Base-by-base conservation (phyloP, 2,797 vertebrate species). In the Psittacula derbiana region DNA sequence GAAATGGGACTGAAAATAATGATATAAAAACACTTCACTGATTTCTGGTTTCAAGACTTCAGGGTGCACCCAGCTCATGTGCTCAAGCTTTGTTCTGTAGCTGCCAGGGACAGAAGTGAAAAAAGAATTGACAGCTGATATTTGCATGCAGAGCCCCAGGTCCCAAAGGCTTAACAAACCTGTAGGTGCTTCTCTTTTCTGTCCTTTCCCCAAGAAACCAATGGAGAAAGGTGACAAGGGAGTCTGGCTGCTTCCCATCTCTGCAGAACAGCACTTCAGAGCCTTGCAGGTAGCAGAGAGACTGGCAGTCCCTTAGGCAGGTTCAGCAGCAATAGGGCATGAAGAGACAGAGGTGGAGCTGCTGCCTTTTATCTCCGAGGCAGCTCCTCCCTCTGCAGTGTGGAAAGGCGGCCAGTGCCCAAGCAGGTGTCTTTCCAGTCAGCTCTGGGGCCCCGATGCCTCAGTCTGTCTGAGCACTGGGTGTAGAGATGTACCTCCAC, bases 281-380 rank as follows among this genome's bases (percentile, higher is more conserved):
- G n/a, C 69, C 73, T 50, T 66, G 28, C 74, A 83, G 57, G 57
- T 50, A 10, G 30, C 33, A 36, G 25, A 57, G 40, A 66, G 75
- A 52, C 44, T 50, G 69, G 18, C 24, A 78, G 7, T 67, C 28
- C 8, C 28, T 41, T 21, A 14, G 31, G 65, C 86, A 78, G 72
- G 40, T 65, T 84, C 23, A 38, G 71, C 55, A 85, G 43, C 31
- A 13, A 16, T 12, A 75, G 16, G 49, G 27, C 57, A 14, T 64
- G 74, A 80, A 88, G 41, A 87, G 49, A 11, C 72, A 70, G 70
- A 95, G 94, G 96, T 90, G 95, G 93, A 92, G 93, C 86, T 43
- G 46, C 52, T 65, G 46, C 81, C 73, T 89, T 91, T 88, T 74
- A 69, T 76, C 43, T 84, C 30, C 5, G 10, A 46, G 64, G 64